Evolutionary conservation across 2,888 invertebrate species (phyloP).

Genomic region (Nudaria mundana): DNA sequence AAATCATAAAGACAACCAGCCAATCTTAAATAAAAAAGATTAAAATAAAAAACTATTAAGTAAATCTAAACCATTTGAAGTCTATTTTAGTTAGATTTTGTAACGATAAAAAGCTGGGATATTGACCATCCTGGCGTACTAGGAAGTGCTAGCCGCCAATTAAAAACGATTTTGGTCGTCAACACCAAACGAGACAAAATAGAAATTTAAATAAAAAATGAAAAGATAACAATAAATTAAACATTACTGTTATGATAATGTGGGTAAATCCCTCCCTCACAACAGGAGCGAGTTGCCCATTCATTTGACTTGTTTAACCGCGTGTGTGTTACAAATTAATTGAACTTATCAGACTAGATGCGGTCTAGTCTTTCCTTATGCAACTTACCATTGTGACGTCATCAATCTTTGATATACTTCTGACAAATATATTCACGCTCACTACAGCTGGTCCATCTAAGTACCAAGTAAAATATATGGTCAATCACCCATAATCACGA

Average conservation of each 20-base stretch:
- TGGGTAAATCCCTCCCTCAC: slow-evolving; percentile 68
- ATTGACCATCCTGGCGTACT: slow-evolving; percentile 28
- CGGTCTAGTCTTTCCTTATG: slow-evolving; percentile 63
- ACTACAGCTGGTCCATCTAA: slow-evolving; percentile 96
- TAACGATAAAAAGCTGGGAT: slow-evolving; percentile 35
- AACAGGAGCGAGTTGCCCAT: slow-evolving; percentile 72
- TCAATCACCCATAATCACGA: slow-evolving; percentile 52
- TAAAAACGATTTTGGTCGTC: slow-evolving; percentile 81
- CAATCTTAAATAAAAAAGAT: slow-evolving; percentile 51
- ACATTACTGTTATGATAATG: slow-evolving; percentile 48
- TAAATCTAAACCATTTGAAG: slow-evolving; percentile 16
- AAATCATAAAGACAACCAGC: slow-evolving; percentile 58
- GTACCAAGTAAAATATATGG: slow-evolving; percentile 78
- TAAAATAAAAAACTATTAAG: slow-evolving; percentile 20
- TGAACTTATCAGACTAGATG: slow-evolving; percentile 62
- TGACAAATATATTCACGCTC: slow-evolving; percentile 98
- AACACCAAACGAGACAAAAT: slow-evolving; percentile 67
- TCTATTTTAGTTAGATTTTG: slow-evolving; percentile 19
- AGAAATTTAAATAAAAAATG: slow-evolving; percentile 43
- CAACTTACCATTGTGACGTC: slow-evolving; percentile 99
- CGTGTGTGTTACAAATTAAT: slow-evolving; percentile 45
- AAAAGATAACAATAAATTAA: slow-evolving; percentile 51
- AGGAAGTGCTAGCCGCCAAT: slow-evolving; percentile 38
- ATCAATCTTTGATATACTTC: slow-evolving; percentile 99
- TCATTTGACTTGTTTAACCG: slow-evolving; percentile 77